Percentiles rank a stretch among this genome's conserved stretches.
These are phyloP conservation scores for Sinohyriopsis cumingii DNA, from an alignment of 2,888 invertebrate genomes.

Conservation along the genomic window DNA sequence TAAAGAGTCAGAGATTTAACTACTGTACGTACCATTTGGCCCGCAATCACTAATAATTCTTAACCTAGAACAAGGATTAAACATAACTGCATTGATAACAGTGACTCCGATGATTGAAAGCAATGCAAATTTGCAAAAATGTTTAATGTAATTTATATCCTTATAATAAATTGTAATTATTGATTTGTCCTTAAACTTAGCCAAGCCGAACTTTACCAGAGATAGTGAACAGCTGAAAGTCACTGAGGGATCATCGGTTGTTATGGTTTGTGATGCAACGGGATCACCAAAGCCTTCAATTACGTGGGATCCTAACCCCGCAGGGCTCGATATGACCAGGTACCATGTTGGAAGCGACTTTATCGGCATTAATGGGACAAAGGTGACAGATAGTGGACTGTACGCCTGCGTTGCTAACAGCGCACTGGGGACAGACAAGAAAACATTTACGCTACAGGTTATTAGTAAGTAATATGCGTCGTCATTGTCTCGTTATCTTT, in stretches of 20 bases:
- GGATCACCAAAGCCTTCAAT: conserved; percentile 35
- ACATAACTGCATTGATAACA: no score
- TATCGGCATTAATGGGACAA: conserved; percentile 15
- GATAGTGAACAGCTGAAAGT: conserved; percentile 24
- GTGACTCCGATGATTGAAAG: no score
- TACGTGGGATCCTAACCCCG: conserved; percentile 29
- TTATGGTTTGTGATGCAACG: conserved; percentile 26
- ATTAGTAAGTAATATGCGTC: conserved; percentile 14
- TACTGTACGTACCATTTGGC: no score
- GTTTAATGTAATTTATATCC: no score
- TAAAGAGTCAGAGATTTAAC: no score
- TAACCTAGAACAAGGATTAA: no score
- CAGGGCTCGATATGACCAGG: conserved; percentile 7
- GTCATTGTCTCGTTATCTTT: not conserved
- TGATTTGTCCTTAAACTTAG: conserved; percentile 9
- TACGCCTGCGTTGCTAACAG: conserved; percentile 32
- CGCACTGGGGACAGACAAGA: conserved; percentile 32
- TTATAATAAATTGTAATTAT: no score
- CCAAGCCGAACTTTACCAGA: conserved; percentile 25
- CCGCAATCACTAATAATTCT: no score
- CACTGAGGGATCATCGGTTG: conserved; percentile 33
- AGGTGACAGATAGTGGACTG: conserved; percentile 17
- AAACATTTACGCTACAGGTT: conserved; percentile 34
- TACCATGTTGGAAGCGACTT: conserved; percentile 12
- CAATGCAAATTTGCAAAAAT: no score